A percentile compares a stretch with the other conserved stretches of the same genome.
These are phyloP conservation scores for Microtus obscurus DNA, from an alignment of 2,797 vertebrate species.

Conservation along the genomic window DNA sequence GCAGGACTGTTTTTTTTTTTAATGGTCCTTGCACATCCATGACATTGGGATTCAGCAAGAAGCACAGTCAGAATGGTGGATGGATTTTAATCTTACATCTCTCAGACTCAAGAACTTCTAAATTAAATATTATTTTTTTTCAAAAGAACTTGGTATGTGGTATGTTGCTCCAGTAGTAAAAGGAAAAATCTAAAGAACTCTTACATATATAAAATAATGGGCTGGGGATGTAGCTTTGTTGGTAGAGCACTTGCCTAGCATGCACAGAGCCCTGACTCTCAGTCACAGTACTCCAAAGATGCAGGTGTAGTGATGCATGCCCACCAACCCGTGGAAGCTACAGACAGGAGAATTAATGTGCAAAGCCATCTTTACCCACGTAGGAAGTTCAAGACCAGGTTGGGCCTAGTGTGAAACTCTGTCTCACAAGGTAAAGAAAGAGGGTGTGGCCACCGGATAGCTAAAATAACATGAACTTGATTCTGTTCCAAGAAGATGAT, in stretches of 20 bases:
- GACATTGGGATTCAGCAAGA: neutral
- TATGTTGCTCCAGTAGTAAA: neutral
- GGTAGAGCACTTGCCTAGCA: neutral
- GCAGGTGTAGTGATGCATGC: neutral
- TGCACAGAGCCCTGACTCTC: no score
- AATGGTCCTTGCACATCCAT: neutral
- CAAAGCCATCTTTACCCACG: neutral
- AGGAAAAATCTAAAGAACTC: neutral
- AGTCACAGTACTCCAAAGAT: neutral
- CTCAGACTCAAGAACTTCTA: neutral
- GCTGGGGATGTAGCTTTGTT: no score
- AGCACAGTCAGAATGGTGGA: no score
- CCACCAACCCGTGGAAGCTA: neutral
- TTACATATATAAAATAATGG: neutral
- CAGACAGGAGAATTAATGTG: no score
- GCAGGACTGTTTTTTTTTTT: neutral
- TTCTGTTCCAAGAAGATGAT: neutral
- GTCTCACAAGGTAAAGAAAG: neutral
- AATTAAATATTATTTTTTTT: neutral
- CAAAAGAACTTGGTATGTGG: neutral
- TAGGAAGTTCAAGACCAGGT: neutral
- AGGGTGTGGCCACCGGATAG: neutral
- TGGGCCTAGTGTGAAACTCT: neutral
- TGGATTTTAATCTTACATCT: neutral
- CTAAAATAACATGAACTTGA: constrained; percentile 21